Percentiles rank a stretch among this genome's conserved stretches.
Conservation (phyloP, 2,797 vertebrate species). For the Threskiornis aethiopicus region DNA sequence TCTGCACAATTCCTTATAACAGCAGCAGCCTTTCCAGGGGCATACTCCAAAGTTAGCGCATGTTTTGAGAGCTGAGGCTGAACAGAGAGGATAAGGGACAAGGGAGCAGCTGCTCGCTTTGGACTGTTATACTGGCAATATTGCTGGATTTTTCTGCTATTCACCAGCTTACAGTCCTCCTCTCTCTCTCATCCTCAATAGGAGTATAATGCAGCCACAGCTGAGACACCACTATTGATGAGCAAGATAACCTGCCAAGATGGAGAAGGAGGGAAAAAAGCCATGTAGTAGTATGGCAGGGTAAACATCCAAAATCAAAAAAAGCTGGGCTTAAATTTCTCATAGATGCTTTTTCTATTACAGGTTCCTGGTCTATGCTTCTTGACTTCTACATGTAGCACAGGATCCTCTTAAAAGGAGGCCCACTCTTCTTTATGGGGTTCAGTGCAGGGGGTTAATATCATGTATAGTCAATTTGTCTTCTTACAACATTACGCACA, state of each 20-base stretch:
- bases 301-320: not conserved
- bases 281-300: rapidly evolving
- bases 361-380: not conserved
- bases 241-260: not conserved
- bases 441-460: not conserved
- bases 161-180: not conserved
- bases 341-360: not conserved
- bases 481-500: not conserved
- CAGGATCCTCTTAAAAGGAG: not conserved
- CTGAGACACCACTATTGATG: not conserved
- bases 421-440: not conserved
- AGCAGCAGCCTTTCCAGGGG: not conserved
- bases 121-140: constrained; percentile 10
- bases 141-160: not conserved
- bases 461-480: not conserved
- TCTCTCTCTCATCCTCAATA: not conserved
- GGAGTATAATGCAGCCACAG: not conserved
- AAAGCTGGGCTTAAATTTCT: not conserved
- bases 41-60: not conserved
- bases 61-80: not conserved
- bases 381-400: not conserved
- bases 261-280: not conserved
- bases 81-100: not conserved
- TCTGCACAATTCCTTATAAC: not conserved
- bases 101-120: constrained; percentile 45